A percentile compares a stretch with the other conserved stretches of the same genome.
These are phyloP conservation scores for Neotoma lepida DNA, from an alignment of 2,113 vertebrate genomes.

Conservation along the genomic window DNA sequence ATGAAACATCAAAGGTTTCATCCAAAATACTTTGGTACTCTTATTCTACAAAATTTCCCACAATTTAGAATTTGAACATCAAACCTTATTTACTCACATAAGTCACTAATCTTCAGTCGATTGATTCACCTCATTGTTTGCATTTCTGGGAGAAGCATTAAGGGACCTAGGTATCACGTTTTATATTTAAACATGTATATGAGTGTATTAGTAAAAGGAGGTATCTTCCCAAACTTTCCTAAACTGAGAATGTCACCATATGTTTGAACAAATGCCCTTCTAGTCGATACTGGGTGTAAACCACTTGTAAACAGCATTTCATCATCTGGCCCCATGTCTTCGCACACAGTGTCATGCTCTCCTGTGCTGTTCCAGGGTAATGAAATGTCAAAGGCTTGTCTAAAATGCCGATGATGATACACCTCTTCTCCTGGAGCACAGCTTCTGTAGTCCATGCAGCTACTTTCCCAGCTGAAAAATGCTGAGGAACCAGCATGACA, in stretches of 20 bases:
- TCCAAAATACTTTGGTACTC: not conserved
- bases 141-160: not conserved
- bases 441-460: constrained; percentile 77
- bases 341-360: constrained; percentile 69
- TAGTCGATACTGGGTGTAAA: constrained; percentile 84
- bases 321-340: constrained; percentile 78
- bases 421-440: constrained; percentile 71
- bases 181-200: not conserved
- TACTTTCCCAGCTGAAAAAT: constrained; percentile 83
- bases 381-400: constrained; percentile 80
- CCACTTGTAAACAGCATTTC: constrained; percentile 80
- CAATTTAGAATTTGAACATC: not conserved
- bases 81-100: not conserved
- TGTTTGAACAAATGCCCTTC: constrained; percentile 68
- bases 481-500: constrained; percentile 78
- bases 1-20: not conserved
- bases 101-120: not conserved
- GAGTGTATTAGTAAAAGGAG: not conserved
- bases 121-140: not conserved
- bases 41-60: not conserved
- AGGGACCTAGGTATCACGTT: constrained; percentile 4
- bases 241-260: constrained; percentile 82
- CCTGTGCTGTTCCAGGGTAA: constrained; percentile 77
- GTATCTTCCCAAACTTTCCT: constrained; percentile 77
- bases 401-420: constrained; percentile 83